Conservation (phyloP, 2,113 vertebrate species). For the Tauraco erythrolophus region DNA sequence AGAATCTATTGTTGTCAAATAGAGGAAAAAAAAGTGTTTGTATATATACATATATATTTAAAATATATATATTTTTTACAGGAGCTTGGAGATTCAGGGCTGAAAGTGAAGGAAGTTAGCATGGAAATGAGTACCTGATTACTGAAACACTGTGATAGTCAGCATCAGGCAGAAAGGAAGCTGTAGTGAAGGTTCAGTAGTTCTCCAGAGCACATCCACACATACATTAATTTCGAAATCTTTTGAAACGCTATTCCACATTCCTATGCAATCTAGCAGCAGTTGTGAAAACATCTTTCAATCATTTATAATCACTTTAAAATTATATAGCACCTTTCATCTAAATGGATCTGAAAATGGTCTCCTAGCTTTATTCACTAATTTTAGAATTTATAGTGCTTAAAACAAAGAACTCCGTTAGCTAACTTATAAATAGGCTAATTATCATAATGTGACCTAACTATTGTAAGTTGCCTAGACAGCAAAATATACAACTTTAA, state of each 20-base stretch:
- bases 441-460: slow-evolving; percentile 41
- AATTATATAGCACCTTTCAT: slow-evolving; percentile 51
- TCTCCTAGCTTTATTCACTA: slow-evolving; percentile 38
- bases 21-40: rapidly evolving
- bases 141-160: background rate
- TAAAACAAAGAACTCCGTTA: slow-evolving; percentile 36
- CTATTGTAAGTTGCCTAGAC: slow-evolving; percentile 17
- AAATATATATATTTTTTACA: too few species aligned
- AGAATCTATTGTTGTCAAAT: background rate
- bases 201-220: slow-evolving; percentile 20
- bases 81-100: background rate
- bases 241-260: slow-evolving; percentile 50
- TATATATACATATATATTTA: background rate
- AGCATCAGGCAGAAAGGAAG: slow-evolving; percentile 38
- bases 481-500: slow-evolving; percentile 22
- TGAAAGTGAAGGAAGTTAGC: background rate
- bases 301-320: slow-evolving; percentile 54
- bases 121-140: slow-evolving; percentile 29
- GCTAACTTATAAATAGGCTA: slow-evolving; percentile 52
- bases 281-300: slow-evolving; percentile 62
- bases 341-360: background rate
- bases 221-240: slow-evolving; percentile 40
- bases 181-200: slow-evolving; percentile 40
- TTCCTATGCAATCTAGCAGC: slow-evolving; percentile 33
- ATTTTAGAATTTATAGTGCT: slow-evolving; percentile 42